A percentile compares a stretch with the other conserved stretches of the same genome.
phyloP scores from a whole-genome alignment of 2,888 invertebrate species.

The Drosophila macrospina region DNA sequence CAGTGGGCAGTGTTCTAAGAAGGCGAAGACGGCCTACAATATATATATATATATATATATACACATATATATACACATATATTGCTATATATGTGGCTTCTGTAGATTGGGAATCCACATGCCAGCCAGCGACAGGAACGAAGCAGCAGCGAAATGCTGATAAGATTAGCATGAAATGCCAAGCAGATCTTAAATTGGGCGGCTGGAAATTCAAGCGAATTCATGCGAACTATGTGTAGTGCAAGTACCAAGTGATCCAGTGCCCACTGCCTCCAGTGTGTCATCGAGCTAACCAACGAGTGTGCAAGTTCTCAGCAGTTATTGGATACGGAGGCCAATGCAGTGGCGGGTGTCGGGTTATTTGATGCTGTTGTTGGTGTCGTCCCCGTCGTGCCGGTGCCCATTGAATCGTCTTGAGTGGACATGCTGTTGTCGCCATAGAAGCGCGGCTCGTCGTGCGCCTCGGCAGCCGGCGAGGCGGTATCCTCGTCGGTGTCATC shows the following conservation, averaged over 20 bases:
- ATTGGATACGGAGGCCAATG: constrained; percentile 1
- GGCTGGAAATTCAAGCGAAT: not conserved
- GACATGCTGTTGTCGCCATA: constrained; percentile 82
- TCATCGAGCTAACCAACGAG: not conserved
- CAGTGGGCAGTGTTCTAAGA: not conserved
- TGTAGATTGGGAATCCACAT: constrained; percentile 4
- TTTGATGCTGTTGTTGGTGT: constrained; percentile 28
- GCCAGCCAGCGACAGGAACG: constrained; percentile 3
- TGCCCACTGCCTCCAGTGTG: constrained; percentile 4
- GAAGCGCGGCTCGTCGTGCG: constrained; percentile 85
- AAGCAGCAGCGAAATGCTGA: constrained; percentile 20
- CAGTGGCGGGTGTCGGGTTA: not conserved
- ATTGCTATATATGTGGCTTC: not conserved
- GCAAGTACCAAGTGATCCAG: constrained; percentile 2
- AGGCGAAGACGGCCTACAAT: not conserved
- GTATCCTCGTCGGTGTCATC: constrained; percentile 85
- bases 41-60: not conserved
- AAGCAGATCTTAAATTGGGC: constrained; percentile 4
- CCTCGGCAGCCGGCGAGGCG: constrained; percentile 67
- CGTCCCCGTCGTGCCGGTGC: constrained; percentile 16
- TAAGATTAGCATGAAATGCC: constrained; percentile 48
- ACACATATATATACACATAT: not conserved
- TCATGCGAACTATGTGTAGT: not conserved
- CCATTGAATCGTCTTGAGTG: constrained; percentile 65
- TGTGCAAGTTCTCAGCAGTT: constrained; percentile 16